phyloP scores from a whole-genome alignment of 2,888 invertebrate genomes.

The Lepidochitona cinerea region DNA sequence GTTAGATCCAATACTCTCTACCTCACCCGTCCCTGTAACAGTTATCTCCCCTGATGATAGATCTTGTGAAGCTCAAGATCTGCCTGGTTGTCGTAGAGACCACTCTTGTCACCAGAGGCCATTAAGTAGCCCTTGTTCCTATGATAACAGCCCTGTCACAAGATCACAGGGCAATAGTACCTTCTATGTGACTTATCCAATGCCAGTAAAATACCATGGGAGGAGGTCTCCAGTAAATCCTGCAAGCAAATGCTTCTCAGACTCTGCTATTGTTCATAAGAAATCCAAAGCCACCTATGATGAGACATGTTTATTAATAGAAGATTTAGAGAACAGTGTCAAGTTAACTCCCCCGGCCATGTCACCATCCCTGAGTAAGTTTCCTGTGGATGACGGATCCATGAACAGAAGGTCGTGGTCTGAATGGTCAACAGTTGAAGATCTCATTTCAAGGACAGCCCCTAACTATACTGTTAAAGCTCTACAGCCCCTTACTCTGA shows the following conservation, averaged over 20 bases:
- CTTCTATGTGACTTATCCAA: constrained; percentile 1
- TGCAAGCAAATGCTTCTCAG: not conserved
- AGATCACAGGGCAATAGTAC: not conserved
- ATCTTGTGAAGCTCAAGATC: not conserved
- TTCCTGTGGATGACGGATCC: constrained; percentile 45
- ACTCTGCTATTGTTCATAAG: not conserved
- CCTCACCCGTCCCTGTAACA: not conserved
- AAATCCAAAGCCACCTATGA: not conserved
- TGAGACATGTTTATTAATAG: constrained; percentile 4
- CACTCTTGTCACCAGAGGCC: not conserved
- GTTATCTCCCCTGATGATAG: not conserved
- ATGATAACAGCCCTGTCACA: not conserved
- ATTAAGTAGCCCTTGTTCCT: not conserved
- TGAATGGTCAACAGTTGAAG: constrained; percentile 70
- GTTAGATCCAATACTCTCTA: not conserved
- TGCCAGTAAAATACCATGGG: not conserved
- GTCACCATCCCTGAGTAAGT: constrained; percentile 44
- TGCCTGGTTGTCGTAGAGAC: not conserved
- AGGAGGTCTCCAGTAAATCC: not conserved
- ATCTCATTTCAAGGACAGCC: constrained; percentile 69
- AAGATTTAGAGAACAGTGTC: constrained; percentile 13
- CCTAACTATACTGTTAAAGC: constrained; percentile 81
- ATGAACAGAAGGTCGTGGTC: constrained; percentile 33
- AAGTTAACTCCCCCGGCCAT: constrained; percentile 16
- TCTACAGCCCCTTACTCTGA: constrained; percentile 55